Base-by-base conservation (phyloP, 2,113 vertebrate species). In the Rana temporaria region DNA sequence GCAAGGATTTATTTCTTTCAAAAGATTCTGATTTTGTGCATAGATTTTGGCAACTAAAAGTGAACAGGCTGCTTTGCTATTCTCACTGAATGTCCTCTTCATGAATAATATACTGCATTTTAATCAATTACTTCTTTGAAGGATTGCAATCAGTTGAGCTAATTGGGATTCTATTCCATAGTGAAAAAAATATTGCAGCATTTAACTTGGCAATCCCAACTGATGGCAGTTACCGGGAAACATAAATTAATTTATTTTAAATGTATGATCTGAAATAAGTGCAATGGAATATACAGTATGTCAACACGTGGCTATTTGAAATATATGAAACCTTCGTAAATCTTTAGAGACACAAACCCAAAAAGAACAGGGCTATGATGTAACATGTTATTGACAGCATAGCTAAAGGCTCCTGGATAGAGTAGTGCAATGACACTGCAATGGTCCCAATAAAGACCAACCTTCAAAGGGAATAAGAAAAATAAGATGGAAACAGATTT, bases 51-150 rank as follows among this genome's bases (percentile, higher is more conserved):
- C 72, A 22, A 22, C 56, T 8, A 34, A 57, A 57, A 38, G 56
- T 19, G 22, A 60, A 62, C 48, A 75, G n/a, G 72, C 56, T 75
- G 32, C 38, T 32, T 62, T 42, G 60, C 32, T 62, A 74, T 60
- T 74, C 69, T 73, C 53, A 4, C 24, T 73, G 24, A 59, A 71
- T 59, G 20, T 26, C 55, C 26, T 38, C 55, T 62, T 75, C 72
- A 75, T 75, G 72, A 75, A 75, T 75, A 75, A 75, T 62, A 59
- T 62, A 75, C 72, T 75, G 57, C 56, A 42, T 75, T 75, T 59
- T 42, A 62, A 75, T 62, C 72, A 75, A 75, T 75, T 75, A 75
- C 72, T 62, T 74, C 72, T 74, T 60, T 60, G 24, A 74, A 59
- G 71, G n/a, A 38, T 60, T 74, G 71, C 72, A 75, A 75, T 62